These are phyloP conservation scores for Pseudonaja textilis DNA, from an alignment of 2,113 vertebrate genomes.

Conservation along the genomic window DNA sequence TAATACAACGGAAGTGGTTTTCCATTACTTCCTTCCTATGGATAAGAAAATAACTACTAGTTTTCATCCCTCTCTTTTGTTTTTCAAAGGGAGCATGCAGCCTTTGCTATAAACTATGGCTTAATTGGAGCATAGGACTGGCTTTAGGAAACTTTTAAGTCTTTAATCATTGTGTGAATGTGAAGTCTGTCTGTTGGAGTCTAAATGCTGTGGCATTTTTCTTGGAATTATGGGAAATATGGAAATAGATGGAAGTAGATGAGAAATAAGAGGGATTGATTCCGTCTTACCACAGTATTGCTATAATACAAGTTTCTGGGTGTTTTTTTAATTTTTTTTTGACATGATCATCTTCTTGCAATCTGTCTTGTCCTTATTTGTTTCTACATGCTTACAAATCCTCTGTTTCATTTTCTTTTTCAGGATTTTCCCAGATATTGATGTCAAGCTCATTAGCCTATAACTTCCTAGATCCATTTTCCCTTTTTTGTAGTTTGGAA, in stretches of 20 bases:
- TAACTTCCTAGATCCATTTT: too few species aligned
- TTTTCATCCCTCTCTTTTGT: neutral
- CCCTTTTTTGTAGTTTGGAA: too few species aligned
- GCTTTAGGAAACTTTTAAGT: neutral
- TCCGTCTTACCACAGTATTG: neutral
- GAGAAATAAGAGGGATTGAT: neutral
- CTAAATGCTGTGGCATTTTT: neutral
- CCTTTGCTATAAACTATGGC: neutral
- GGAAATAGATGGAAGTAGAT: neutral
- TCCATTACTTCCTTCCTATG: neutral
- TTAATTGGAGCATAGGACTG: neutral
- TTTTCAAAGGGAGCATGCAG: neutral
- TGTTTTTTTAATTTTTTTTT: neutral
- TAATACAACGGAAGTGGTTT: neutral
- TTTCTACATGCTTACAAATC: too few species aligned
- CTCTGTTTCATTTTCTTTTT: too few species aligned
- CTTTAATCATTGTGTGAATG: neutral
- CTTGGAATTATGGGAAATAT: neutral
- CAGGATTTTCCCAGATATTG: too few species aligned
- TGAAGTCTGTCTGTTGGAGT: neutral
- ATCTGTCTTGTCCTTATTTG: neutral
- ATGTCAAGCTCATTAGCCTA: too few species aligned
- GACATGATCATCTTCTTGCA: neutral
- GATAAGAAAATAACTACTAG: neutral
- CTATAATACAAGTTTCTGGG: neutral